Percentiles rank a stretch among this genome's conserved stretches.
Conservation (phyloP, 2,797 vertebrate species). For the Sarcoramphus papa region DNA sequence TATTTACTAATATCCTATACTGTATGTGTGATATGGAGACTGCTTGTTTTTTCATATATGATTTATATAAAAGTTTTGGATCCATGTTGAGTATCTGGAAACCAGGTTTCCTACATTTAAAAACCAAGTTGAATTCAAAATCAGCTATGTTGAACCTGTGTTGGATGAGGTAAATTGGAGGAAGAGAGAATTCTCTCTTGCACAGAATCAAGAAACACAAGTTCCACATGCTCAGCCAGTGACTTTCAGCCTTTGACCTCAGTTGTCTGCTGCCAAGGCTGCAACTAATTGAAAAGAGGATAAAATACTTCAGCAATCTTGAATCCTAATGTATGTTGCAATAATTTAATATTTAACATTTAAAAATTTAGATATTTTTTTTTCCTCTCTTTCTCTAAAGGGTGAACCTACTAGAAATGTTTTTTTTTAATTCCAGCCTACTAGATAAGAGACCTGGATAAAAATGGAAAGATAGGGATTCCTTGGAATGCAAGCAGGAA, state of each 20-base stretch:
- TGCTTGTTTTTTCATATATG: not conserved
- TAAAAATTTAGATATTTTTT: not conserved
- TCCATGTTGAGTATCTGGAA: not conserved
- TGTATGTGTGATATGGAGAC: not conserved
- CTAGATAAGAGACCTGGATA: not conserved
- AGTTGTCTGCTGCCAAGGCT: not conserved
- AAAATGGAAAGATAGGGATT: not conserved
- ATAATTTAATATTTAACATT: not conserved
- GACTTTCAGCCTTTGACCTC: not conserved
- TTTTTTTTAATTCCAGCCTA: not conserved
- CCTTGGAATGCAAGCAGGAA: not conserved
- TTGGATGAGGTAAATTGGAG: not conserved
- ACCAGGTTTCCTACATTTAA: not conserved
- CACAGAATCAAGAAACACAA: not conserved
- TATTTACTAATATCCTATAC: not conserved
- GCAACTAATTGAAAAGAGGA: not conserved
- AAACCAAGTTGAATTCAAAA: not conserved
- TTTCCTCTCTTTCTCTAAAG: not conserved
- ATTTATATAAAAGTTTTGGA: not conserved
- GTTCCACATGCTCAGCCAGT: not conserved
- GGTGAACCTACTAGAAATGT: not conserved
- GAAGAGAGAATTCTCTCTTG: not conserved
- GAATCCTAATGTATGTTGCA: not conserved
- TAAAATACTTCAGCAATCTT: not conserved
- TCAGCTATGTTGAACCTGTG: accelerated